Evolutionary conservation across 2,113 vertebrate genomes (phyloP).

Genomic region (Erythrolamprus reginae): DNA sequence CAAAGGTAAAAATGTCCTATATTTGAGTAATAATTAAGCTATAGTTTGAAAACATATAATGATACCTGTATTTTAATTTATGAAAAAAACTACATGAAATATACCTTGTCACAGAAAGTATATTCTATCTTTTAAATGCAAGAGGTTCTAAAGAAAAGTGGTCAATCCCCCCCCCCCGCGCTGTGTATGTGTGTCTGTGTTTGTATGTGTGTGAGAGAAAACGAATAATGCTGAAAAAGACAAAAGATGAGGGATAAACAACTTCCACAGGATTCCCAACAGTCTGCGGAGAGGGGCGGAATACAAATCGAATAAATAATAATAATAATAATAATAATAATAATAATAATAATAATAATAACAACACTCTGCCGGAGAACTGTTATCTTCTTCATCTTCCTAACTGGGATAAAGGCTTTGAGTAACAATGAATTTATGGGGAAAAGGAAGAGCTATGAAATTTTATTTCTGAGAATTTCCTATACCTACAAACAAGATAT

Average conservation of each 20-base stretch:
- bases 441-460: too few species aligned
- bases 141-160: background rate
- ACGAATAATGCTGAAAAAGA: background rate
- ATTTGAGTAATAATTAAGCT: background rate
- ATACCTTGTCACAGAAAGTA: background rate
- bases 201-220: too few species aligned
- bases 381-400: background rate
- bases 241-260: background rate
- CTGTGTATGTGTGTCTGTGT: background rate
- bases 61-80: background rate
- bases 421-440: background rate
- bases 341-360: too few species aligned
- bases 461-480: background rate
- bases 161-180: too few species aligned
- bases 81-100: background rate
- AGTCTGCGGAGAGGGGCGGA: too few species aligned
- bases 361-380: background rate
- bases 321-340: too few species aligned
- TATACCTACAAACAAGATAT: background rate
- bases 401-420: background rate
- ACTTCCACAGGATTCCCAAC: background rate
- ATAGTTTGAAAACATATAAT: background rate
- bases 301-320: too few species aligned
- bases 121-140: background rate
- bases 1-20: background rate